Conservation (phyloP, 2,888 invertebrate species). For the Pediacus dermestoides region DNA sequence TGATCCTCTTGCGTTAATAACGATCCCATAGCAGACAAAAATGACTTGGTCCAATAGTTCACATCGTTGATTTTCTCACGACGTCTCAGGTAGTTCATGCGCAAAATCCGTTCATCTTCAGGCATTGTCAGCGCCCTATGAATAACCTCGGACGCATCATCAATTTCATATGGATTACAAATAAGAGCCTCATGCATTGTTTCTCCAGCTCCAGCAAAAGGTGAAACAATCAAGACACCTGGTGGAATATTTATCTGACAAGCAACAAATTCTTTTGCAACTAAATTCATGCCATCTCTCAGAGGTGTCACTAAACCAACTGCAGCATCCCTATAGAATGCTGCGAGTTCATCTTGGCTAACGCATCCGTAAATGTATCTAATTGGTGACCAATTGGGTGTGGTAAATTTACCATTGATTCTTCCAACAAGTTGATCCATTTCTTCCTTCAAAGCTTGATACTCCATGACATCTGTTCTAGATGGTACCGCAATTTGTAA, state of each 20-base stretch:
- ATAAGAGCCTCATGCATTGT: constrained; percentile 91
- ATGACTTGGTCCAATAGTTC: constrained; percentile 84
- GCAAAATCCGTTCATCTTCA: constrained; percentile 78
- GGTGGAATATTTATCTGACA: constrained; percentile 82
- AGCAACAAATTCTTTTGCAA: constrained; percentile 90
- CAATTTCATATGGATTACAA: constrained; percentile 85
- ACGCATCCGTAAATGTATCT: constrained; percentile 83
- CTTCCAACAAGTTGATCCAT: constrained; percentile 86
- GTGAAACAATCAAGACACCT: constrained; percentile 84
- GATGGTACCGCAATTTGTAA: constrained; percentile 87
- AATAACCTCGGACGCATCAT: constrained; percentile 82
- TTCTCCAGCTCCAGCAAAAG: constrained; percentile 89
- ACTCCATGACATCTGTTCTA: constrained; percentile 84
- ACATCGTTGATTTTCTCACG: constrained; percentile 82
- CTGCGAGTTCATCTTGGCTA: constrained; percentile 80
- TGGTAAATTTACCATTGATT: constrained; percentile 85
- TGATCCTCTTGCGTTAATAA: constrained; percentile 65
- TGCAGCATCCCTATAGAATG: constrained; percentile 81
- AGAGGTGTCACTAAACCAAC: constrained; percentile 85
- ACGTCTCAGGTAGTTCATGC: constrained; percentile 80
- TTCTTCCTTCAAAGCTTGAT: constrained; percentile 84
- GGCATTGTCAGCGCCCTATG: constrained; percentile 88
- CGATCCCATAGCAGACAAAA: constrained; percentile 83
- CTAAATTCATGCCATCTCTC: constrained; percentile 88
- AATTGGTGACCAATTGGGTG: constrained; percentile 90